phyloP scores from a whole-genome alignment of 2,888 invertebrate genomes.

The Hartigia nigra region DNA sequence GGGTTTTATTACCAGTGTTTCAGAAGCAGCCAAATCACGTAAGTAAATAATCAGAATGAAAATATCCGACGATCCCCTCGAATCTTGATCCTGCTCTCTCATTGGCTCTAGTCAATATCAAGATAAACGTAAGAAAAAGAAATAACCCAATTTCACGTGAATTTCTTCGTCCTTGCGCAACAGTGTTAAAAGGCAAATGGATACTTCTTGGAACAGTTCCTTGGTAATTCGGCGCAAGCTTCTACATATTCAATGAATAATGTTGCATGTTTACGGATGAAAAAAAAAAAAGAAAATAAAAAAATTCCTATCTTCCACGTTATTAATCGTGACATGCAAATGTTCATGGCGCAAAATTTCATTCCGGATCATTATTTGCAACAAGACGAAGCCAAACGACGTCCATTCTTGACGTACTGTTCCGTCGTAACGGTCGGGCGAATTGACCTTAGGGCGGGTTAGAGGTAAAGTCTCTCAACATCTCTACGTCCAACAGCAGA shows the following conservation, averaged over 20 bases:
- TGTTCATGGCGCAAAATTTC: background rate
- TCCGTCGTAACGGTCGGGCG: constrained; percentile 19
- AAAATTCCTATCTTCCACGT: background rate
- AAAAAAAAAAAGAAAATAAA: background rate
- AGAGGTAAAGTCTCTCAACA: constrained; percentile 51
- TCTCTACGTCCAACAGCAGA: constrained; percentile 23
- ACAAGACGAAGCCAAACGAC: background rate
- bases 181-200: background rate
- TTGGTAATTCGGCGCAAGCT: background rate
- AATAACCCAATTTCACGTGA: background rate
- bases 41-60: background rate
- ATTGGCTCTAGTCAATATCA: background rate
- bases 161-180: background rate
- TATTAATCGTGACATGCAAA: background rate
- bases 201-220: background rate
- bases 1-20: background rate
- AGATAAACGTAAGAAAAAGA: background rate
- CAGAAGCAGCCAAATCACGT: background rate
- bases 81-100: background rate
- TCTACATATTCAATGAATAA: background rate
- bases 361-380: background rate
- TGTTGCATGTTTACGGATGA: background rate
- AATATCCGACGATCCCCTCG: background rate
- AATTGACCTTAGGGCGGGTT: constrained; percentile 52
- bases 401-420: background rate